A percentile compares a stretch with the other conserved stretches of the same genome.
Conservation (phyloP, 1,140 invertebrate species). For the Agrypnia vestita region DNA sequence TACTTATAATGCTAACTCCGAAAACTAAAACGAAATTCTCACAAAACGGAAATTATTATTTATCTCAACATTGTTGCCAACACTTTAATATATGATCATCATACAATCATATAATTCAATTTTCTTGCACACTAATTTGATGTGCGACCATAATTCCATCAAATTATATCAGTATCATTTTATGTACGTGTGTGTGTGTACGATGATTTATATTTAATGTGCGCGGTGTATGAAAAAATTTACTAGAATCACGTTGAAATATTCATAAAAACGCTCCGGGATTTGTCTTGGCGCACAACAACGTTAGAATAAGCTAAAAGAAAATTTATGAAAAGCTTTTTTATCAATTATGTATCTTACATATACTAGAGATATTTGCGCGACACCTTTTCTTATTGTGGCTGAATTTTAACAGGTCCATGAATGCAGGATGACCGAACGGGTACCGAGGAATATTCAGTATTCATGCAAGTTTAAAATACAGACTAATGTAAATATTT, state of each 20-base stretch:
- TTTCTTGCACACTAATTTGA: slow-evolving; percentile 31
- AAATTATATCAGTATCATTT: slow-evolving; percentile 28
- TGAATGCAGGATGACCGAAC: neutral
- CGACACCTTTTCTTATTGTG: neutral
- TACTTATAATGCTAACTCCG: too few species aligned
- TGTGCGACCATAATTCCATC: neutral
- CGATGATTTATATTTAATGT: slow-evolving; percentile 38
- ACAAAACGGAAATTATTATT: too few species aligned
- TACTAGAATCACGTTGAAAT: neutral
- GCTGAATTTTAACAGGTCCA: neutral
- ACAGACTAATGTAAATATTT: slow-evolving; percentile 51
- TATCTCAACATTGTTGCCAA: neutral
- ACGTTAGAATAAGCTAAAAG: neutral
- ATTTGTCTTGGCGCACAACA: neutral
- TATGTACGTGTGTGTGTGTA: neutral
- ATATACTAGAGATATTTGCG: neutral
- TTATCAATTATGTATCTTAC: neutral
- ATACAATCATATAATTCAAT: slow-evolving; percentile 26
- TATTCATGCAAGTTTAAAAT: slow-evolving; percentile 2
- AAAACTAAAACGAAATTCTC: too few species aligned
- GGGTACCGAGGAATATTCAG: too few species aligned
- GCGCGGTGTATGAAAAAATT: neutral
- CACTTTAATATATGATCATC: neutral
- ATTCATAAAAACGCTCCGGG: slow-evolving; percentile 10
- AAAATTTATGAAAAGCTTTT: neutral